These are phyloP conservation scores for Gallinago jamesoni DNA, from an alignment of 2,113 vertebrate genomes.

Conservation along the genomic window DNA sequence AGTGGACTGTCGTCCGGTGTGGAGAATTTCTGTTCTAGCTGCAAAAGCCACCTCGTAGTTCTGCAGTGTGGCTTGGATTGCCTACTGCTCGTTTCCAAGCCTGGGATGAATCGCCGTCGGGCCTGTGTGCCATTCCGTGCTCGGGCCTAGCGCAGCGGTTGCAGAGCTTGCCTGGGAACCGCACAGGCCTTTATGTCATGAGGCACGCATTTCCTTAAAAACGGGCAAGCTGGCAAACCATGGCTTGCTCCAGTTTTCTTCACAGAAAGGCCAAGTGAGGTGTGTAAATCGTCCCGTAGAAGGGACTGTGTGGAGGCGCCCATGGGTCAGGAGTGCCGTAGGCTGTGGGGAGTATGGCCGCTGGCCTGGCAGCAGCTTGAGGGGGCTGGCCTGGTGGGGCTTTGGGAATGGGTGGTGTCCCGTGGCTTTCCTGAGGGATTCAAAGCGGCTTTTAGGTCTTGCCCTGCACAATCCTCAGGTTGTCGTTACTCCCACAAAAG, in stretches of 20 bases:
- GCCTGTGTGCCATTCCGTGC: neutral
- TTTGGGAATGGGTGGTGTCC: accelerated
- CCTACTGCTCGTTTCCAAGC: neutral
- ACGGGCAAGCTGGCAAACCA: neutral
- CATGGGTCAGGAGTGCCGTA: accelerated
- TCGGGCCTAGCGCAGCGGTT: neutral
- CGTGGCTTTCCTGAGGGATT: neutral
- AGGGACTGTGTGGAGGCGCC: neutral
- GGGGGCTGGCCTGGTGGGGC: neutral
- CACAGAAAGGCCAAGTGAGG: neutral
- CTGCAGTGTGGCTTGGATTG: neutral
- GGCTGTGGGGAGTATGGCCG: neutral
- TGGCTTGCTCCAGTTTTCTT: neutral
- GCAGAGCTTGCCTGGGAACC: neutral
- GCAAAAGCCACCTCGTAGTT: neutral
- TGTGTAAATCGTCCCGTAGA: neutral
- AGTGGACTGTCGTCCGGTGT: accelerated
- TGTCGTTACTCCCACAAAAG: neutral
- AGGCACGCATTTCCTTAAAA: neutral
- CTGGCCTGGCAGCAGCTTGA: neutral
- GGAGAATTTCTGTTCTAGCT: neutral
- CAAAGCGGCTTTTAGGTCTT: neutral
- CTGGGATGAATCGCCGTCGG: neutral
- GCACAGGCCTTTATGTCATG: accelerated
- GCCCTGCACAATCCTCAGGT: neutral